Conservation (phyloP, 92 coral and sea anemone genomes). For the Parazoanthus swiftii region DNA sequence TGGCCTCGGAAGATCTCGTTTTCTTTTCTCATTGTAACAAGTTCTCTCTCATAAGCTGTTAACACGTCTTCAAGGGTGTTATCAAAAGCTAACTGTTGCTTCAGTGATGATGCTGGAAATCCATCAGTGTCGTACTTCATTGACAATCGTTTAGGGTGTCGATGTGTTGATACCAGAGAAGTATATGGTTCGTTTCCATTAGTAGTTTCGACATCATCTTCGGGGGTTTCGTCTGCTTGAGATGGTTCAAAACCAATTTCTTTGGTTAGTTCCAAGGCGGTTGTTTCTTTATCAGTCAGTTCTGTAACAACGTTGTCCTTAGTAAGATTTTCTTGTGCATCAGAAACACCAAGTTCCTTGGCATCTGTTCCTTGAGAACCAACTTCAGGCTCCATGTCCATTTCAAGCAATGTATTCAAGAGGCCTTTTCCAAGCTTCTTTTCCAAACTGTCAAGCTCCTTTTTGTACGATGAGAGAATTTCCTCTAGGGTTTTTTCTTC, state of each 20-base stretch:
- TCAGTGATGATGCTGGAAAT: background rate
- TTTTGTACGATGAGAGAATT: slow-evolving; percentile 60
- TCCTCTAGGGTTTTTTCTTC: slow-evolving; percentile 62
- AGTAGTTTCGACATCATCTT: background rate
- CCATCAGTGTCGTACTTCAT: background rate
- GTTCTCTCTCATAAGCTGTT: slow-evolving; percentile 61
- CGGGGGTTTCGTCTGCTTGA: too few species aligned
- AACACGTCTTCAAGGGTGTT: slow-evolving; percentile 70
- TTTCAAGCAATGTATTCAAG: slow-evolving; percentile 31
- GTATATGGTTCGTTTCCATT: background rate
- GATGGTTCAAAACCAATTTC: background rate
- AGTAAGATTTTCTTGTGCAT: background rate
- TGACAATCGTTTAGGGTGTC: background rate
- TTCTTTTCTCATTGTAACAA: slow-evolving; percentile 47
- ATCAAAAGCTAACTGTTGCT: slow-evolving; percentile 48
- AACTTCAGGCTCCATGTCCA: background rate
- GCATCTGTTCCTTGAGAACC: background rate
- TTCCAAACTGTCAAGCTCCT: slow-evolving; percentile 51
- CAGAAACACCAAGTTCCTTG: background rate
- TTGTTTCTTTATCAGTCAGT: background rate
- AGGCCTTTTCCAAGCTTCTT: slow-evolving; percentile 58
- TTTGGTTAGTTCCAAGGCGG: background rate
- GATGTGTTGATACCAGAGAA: background rate
- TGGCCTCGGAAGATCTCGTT: slow-evolving; percentile 45
- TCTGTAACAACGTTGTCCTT: background rate